Evolutionary conservation across 2,797 vertebrate species (phyloP).

Genomic region (Catamblyrhynchus diadema): DNA sequence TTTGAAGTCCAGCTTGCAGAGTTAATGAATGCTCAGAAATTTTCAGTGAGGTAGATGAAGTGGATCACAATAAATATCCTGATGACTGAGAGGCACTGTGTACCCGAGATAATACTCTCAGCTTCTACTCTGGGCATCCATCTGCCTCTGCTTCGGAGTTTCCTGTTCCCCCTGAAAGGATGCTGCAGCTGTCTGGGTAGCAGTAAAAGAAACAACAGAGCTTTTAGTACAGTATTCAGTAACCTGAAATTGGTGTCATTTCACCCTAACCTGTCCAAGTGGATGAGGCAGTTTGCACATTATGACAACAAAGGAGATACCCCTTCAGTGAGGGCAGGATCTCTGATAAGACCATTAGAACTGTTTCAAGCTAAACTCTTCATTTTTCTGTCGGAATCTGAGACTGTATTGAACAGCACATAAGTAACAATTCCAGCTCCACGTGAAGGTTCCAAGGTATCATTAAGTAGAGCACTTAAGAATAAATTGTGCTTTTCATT

Average conservation of each 20-base stretch:
- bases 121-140: neutral
- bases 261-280: slow-evolving; percentile 3
- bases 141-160: neutral
- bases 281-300: slow-evolving; percentile 5
- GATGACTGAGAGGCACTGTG: neutral
- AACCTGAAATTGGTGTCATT: slow-evolving; percentile 23
- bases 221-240: neutral
- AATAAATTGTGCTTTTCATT: slow-evolving; percentile 22
- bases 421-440: slow-evolving; percentile 13
- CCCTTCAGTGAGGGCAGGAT: neutral
- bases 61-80: neutral
- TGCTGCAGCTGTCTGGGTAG: neutral
- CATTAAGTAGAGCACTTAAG: neutral
- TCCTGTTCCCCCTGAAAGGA: neutral
- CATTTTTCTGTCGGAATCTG: neutral
- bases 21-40: neutral
- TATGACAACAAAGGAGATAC: slow-evolving; percentile 13
- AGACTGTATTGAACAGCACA: neutral
- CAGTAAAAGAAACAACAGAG: neutral
- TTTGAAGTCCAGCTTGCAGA: neutral
- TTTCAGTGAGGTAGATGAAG: neutral
- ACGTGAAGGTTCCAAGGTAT: neutral
- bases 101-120: neutral
- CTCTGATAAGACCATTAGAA: slow-evolving; percentile 12
- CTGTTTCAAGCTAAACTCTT: neutral